Evolutionary conservation across 2,888 invertebrate genomes (phyloP).

Genomic region (Rotaria macrura): DNA sequence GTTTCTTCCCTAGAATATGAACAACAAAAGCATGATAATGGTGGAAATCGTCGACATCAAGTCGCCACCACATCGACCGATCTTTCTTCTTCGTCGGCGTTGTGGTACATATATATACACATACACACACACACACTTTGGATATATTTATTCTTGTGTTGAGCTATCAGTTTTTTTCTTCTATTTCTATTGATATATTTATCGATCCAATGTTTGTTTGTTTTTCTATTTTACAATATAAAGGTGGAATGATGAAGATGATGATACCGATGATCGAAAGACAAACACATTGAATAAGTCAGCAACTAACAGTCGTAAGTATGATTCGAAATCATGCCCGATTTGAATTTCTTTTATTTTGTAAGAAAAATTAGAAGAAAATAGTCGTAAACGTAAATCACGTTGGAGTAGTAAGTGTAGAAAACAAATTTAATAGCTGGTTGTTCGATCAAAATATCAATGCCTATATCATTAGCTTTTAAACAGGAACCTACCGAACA

Average conservation of each 20-base stretch:
- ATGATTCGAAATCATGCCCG: neutral
- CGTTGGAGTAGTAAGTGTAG: neutral
- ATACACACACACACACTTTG: neutral
- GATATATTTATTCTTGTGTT: constrained; percentile 7
- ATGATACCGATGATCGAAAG: neutral
- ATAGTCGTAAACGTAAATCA: neutral
- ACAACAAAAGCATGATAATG: neutral
- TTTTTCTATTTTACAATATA: neutral
- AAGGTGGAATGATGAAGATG: neutral
- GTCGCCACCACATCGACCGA: neutral
- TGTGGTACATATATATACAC: constrained; percentile 4
- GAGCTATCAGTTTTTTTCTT: neutral
- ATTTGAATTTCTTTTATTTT: too few relatives aligned
- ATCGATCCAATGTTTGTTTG: neutral
- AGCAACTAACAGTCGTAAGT: neutral
- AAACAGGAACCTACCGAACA: neutral
- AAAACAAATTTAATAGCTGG: too few relatives aligned
- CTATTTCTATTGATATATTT: neutral
- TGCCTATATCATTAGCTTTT: neutral
- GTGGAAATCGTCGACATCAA: neutral
- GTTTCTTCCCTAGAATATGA: neutral
- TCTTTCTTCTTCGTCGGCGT: neutral
- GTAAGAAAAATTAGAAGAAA: neutral
- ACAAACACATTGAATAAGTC: neutral
- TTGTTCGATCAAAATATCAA: too few relatives aligned